Evolutionary conservation across 2,888 invertebrate species (phyloP), one percentile per base, ranked within the genome.

Genomic region (Plagodis pulveraria): DNA sequence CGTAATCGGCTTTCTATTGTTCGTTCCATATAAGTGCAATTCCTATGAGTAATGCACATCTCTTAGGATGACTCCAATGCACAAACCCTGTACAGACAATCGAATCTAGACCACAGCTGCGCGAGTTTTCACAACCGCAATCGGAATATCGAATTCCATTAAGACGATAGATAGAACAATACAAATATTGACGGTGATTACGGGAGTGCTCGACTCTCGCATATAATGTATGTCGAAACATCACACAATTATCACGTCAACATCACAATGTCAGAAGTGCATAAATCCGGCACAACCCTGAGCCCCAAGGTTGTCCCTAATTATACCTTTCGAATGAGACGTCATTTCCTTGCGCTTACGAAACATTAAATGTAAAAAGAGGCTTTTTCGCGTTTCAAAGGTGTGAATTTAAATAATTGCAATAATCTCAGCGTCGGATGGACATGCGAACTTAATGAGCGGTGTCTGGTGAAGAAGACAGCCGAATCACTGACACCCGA

Each of bases 361-460:
- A 90, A 91, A 91, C 86, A 88, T 92, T 90, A 89, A 78, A 86
- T 84, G 77, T 84, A 86, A 89, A 89, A 91, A 87, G 85, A 85
- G 84, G 82, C 81, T 87, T 91, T 91, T 91, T 89, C 84, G 82
- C 77, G 74, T 86, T 86, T 80, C 87, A 83, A 89, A 92, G 91
- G 92, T 91, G 92, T 91, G 91, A 92, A 91, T 92, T 91, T 92
- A 91, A 92, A 92, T 91, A 91, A 92, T 92, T 91, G 91, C 91
- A 91, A 91, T 91, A 91, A 91, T 91, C 86, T 78, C 67, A 71
- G 64, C 76, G 82, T 80, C 81, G 76, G 83, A 84, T 79, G 77
- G 84, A 88, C 91, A 91, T 88, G 91, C 90, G 77, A 90, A 83
- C 80, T 83, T 91, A 91, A 92, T 91, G 87, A 89, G 77, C 76